Evolutionary conservation across 2,888 invertebrate genomes (phyloP).

Genomic region (Chymomyza fuscimana): DNA sequence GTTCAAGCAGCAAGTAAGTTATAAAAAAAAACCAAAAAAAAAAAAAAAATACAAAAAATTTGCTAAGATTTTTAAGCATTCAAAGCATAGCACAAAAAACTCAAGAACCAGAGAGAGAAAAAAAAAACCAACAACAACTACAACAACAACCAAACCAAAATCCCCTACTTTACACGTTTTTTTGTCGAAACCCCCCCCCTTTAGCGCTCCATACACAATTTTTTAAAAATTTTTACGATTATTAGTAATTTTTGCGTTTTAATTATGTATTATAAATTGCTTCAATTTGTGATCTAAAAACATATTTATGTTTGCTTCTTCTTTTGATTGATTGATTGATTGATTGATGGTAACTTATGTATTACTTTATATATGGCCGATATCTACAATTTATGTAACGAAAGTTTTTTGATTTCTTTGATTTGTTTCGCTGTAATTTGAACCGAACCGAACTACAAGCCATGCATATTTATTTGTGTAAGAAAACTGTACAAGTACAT

Average conservation of each 20-base stretch:
- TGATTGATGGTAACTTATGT: neutral
- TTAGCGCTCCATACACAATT: neutral
- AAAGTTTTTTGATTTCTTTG: conserved; percentile 51
- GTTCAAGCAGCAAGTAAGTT: conserved; percentile 51
- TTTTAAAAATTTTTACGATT: neutral
- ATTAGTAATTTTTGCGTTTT: conserved; percentile 8
- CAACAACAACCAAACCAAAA: conserved; percentile 16
- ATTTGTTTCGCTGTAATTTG: conserved; percentile 31
- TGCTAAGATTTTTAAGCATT: conserved; percentile 46
- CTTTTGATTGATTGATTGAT: neutral
- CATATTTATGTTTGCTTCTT: conserved; percentile 15
- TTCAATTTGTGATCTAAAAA: conserved; percentile 1
- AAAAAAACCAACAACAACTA: conserved; percentile 8
- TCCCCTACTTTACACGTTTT: too few relatives aligned
- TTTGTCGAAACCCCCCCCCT: too few relatives aligned
- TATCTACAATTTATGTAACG: conserved; percentile 8
- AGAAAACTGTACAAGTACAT: conserved; percentile 28
- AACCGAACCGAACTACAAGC: conserved; percentile 7
- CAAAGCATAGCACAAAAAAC: conserved; percentile 57
- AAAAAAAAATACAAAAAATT: conserved; percentile 4
- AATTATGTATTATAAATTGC: neutral
- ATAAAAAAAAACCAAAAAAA: conserved; percentile 18
- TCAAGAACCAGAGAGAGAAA: neutral
- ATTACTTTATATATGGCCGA: neutral
- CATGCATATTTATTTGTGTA: conserved; percentile 59